Evolutionary conservation across 2,113 vertebrate species (phyloP).

Genomic region (Gavialis gangeticus): DNA sequence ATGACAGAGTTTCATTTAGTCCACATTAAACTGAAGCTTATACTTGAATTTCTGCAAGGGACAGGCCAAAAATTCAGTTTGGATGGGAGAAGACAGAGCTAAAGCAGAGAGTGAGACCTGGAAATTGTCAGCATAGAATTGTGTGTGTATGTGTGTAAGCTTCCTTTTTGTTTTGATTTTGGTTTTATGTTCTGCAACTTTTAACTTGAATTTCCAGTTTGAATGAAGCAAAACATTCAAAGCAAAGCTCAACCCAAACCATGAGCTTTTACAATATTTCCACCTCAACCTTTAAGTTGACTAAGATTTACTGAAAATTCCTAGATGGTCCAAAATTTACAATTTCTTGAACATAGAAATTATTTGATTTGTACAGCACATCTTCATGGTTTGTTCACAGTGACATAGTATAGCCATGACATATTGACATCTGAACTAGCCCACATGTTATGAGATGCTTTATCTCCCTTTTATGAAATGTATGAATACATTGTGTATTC

Average conservation of each 20-base stretch:
- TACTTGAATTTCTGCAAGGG: no score
- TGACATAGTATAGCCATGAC: neutral
- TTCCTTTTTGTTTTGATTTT: neutral
- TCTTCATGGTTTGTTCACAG: neutral
- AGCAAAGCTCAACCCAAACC: neutral
- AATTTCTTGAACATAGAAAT: neutral
- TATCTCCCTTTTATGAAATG: neutral
- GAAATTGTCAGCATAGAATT: neutral
- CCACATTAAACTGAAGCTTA: no score
- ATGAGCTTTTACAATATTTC: conserved; percentile 1
- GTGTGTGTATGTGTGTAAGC: neutral
- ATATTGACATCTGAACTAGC: neutral
- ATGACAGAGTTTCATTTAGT: no score
- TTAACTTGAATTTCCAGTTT: neutral
- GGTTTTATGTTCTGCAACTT: neutral
- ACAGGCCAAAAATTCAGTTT: neutral
- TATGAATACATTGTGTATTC: neutral
- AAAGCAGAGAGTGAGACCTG: neutral
- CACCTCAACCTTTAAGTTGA: neutral
- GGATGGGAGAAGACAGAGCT: neutral
- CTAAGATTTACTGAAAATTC: neutral
- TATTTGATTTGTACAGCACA: neutral
- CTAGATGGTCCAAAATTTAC: neutral
- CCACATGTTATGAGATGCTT: neutral
- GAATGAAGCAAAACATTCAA: neutral